Percentiles rank a stretch among this genome's conserved stretches.
phyloP scores from a whole-genome alignment of 1,140 invertebrate genomes.

The Hylaeus volcanicus region DNA sequence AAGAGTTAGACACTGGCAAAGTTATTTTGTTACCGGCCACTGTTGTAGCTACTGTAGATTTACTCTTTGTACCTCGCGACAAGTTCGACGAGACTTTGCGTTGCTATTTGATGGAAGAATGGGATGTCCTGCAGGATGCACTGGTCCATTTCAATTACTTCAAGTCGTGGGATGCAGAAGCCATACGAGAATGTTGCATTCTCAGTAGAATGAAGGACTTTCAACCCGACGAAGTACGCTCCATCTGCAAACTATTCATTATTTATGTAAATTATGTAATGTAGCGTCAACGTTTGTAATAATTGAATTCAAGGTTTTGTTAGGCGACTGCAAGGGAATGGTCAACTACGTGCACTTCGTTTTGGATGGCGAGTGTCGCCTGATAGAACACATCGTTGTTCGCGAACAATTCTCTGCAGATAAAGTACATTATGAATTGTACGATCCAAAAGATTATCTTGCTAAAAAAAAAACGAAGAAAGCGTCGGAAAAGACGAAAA shows the following conservation, averaged over 20 bases:
- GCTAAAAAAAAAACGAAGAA: not conserved
- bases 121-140: constrained; percentile 82
- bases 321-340: constrained; percentile 84
- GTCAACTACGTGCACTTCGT: constrained; percentile 85
- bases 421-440: constrained; percentile 78
- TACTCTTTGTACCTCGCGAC: constrained; percentile 79
- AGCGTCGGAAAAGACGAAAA: not conserved
- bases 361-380: constrained; percentile 82
- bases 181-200: constrained; percentile 83
- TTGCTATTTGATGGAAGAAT: constrained; percentile 81
- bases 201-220: constrained; percentile 83
- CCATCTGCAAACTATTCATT: not conserved
- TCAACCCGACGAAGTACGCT: constrained; percentile 79
- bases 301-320: constrained; percentile 71
- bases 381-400: constrained; percentile 83
- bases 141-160: constrained; percentile 85
- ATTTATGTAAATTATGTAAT: not conserved
- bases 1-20: not conserved
- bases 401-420: constrained; percentile 69
- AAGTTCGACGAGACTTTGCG: constrained; percentile 84
- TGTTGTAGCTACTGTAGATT: constrained; percentile 80
- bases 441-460: constrained; percentile 68
- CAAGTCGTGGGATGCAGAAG: constrained; percentile 82
- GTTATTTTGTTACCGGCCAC: not conserved
- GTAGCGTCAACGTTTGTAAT: not conserved